Percentiles rank a stretch among this genome's conserved stretches.
Conservation (phyloP, 2,113 vertebrate genomes). For the Arizona elegans region DNA sequence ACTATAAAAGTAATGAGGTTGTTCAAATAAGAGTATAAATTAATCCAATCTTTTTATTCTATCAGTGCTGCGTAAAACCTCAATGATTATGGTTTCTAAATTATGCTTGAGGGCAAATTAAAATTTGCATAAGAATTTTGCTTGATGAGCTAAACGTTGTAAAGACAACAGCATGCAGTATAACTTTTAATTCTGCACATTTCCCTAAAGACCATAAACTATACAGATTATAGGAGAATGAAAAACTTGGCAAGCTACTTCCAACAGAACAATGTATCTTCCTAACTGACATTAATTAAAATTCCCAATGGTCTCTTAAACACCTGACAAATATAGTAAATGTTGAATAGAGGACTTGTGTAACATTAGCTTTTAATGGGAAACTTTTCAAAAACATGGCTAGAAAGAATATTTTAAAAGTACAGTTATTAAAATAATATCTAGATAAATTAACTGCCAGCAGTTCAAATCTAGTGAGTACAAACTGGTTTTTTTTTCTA, state of each 20-base stretch:
- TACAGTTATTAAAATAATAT: constrained; percentile 40
- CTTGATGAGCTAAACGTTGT: constrained; percentile 85
- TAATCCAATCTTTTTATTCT: constrained; percentile 90
- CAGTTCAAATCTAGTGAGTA: constrained; percentile 21
- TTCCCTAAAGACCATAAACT: constrained; percentile 83
- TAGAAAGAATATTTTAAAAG: constrained; percentile 51
- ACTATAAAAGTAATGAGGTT: constrained; percentile 97
- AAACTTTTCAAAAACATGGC: constrained; percentile 55
- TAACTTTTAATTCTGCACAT: constrained; percentile 88
- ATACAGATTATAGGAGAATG: constrained; percentile 85
- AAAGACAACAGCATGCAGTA: constrained; percentile 87
- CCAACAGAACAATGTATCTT: constrained; percentile 84
- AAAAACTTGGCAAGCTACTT: constrained; percentile 84
- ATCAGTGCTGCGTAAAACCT: constrained; percentile 89
- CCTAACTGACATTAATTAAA: constrained; percentile 90
- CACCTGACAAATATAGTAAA: constrained; percentile 88
- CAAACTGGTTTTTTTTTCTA: constrained; percentile 4
- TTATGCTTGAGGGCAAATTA: constrained; percentile 99
- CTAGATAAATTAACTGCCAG: constrained; percentile 33
- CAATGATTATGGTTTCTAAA: constrained; percentile 99
- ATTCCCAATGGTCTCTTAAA: constrained; percentile 87
- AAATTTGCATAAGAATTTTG: constrained; percentile 97
- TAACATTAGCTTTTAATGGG: constrained; percentile 58
- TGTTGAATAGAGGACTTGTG: constrained; percentile 76
- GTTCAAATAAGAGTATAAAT: constrained; percentile 96